Evolutionary conservation across 2,797 vertebrate species (phyloP).

Genomic region (Pangasius larnaudii): DNA sequence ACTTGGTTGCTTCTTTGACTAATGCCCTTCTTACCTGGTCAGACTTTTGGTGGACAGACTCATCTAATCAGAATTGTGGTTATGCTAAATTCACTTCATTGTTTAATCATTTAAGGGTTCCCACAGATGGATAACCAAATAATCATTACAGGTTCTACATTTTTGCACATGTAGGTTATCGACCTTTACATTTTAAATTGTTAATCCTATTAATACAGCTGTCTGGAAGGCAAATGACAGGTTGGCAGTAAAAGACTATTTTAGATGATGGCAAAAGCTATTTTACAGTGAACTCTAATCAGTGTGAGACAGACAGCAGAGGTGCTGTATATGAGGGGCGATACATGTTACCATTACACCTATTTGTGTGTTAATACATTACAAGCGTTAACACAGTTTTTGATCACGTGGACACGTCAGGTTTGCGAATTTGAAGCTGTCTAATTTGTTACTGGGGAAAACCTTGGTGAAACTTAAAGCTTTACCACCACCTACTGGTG

Average conservation of each 20-base stretch:
- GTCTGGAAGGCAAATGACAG: not conserved
- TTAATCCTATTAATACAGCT: not conserved
- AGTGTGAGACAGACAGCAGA: not conserved
- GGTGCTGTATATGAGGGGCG: not conserved
- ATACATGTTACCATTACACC: too few relatives aligned
- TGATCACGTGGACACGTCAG: too few relatives aligned
- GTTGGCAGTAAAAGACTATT: not conserved
- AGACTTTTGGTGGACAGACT: not conserved
- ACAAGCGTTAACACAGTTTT: not conserved
- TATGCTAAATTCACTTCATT: not conserved
- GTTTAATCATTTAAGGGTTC: not conserved
- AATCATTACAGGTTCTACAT: not conserved
- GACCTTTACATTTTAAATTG: not conserved
- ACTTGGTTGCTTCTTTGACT: not conserved
- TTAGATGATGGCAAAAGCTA: not conserved
- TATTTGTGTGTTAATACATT: not conserved
- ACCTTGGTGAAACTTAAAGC: not conserved
- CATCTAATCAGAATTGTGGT: not conserved
- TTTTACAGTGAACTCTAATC: not conserved
- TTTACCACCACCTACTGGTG: slow-evolving; percentile 5
- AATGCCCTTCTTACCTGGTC: not conserved
- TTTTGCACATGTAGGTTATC: not conserved
- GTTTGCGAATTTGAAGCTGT: not conserved
- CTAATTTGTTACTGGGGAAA: not conserved
- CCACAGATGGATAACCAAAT: not conserved